Base-by-base conservation (phyloP, 2,113 vertebrate species). In the Fregata magnificens region DNA sequence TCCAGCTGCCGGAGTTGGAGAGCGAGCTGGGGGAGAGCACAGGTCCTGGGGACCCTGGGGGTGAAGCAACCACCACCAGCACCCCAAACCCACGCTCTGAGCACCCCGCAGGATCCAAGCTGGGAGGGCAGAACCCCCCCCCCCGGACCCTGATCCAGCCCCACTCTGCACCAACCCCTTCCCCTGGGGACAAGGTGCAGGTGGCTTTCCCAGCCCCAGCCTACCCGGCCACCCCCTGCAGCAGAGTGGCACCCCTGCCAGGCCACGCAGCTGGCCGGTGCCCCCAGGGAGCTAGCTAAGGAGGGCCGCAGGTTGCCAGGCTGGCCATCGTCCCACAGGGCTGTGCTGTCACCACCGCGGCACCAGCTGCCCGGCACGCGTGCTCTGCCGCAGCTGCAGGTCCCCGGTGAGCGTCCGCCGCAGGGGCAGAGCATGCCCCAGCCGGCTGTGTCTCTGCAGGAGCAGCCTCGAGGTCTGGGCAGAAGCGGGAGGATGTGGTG, bases 401-500 rank as follows among this genome's bases (percentile, higher is more conserved):
- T 38, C 16, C 42, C 22, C 7, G 5, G 24, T 4, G 1, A 82
- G 50, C 3, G 4, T 31, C 36, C 11, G 5, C 14, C 14, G 0
- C 0, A n/a, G 4, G 10, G 69, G 34, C 50, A 59, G 47, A 69
- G 16, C 3, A 0, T 44, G 42, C 15, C 45, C 50, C 42, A 74
- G 59, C 9, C 45, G 14, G 38, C 38, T 42, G n/a, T 5, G 5
- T 12, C 49, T 55, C 65, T 16, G 32, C 53, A 50, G 0, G 4
- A 22, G 25, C 36, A 61, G 20, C 45, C 31, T 88, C 1, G 0
- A 70, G 14, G 29, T 36, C 45, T 65, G 55, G 36, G 40, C 34
- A 82, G 70, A 65, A 66, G 56, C 0, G 0, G 45, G 16, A 66
- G 26, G 49, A 61, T 1, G 1, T 7, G 21, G 13, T 13, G 9